These are phyloP conservation scores for Dreissena rostriformis DNA, from an alignment of 1,140 invertebrate genomes.

Conservation along the genomic window DNA sequence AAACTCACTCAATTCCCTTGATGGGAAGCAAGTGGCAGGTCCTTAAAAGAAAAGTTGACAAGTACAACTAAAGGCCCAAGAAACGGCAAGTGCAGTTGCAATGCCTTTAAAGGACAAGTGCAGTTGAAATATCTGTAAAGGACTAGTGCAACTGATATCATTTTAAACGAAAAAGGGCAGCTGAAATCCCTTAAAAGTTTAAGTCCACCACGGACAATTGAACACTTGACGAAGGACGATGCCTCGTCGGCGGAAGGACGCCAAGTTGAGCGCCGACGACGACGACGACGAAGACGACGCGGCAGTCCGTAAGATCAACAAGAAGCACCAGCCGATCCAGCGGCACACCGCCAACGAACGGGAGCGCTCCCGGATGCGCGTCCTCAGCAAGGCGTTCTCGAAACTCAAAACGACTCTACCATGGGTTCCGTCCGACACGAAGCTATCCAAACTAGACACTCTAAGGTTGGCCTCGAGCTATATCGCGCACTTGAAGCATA, in stretches of 20 bases:
- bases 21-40: no score
- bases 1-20: no score
- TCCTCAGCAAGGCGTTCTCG: constrained; percentile 95
- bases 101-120: no score
- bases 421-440: constrained; percentile 80
- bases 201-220: no score
- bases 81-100: no score
- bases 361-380: constrained; percentile 95
- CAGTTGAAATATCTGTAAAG: no score
- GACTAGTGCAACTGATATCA: no score
- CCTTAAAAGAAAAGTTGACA: no score
- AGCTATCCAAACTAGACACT: constrained; percentile 80
- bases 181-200: no score
- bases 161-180: no score
- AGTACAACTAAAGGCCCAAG: no score
- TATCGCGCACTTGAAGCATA: constrained; percentile 86
- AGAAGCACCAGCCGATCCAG: constrained; percentile 82
- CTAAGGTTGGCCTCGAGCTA: constrained; percentile 79
- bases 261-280: constrained; percentile 32
- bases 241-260: constrained; percentile 43
- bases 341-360: constrained; percentile 96
- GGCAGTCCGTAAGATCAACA: constrained; percentile 34
- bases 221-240: constrained; percentile 12
- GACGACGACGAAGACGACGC: constrained; percentile 42
- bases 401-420: constrained; percentile 85